Evolutionary conservation across 2,797 vertebrate species (phyloP).

Genomic region (Sebastolobus altivelis): DNA sequence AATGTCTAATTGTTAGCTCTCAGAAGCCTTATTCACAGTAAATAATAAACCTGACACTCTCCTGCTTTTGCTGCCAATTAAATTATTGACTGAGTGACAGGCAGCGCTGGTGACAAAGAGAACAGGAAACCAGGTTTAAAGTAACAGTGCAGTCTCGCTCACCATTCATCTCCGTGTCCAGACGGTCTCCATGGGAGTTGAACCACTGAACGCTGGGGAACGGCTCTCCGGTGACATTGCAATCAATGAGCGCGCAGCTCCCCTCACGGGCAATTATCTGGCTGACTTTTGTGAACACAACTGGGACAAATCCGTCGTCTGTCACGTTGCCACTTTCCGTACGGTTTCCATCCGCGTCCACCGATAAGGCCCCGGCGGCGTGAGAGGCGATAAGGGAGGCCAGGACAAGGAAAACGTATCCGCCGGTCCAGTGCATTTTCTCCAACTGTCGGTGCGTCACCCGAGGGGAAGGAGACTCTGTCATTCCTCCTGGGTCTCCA

Average conservation of each 20-base stretch:
- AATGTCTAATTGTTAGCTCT: neutral
- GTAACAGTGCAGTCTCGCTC: conserved; percentile 57
- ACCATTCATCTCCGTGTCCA: conserved; percentile 88
- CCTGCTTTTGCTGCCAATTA: conserved; percentile 2
- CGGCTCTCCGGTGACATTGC: conserved; percentile 93
- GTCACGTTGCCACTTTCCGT: conserved; percentile 73
- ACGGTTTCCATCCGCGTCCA: conserved; percentile 44
- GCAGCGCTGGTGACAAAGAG: conserved; percentile 2
- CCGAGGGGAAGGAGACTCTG: conserved; percentile 37
- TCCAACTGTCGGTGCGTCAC: conserved; percentile 52
- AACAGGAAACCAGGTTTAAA: conserved; percentile 46
- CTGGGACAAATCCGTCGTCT: conserved; percentile 83
- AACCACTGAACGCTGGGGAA: conserved; percentile 92
- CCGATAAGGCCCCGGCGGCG: conserved; percentile 64
- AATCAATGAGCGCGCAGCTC: conserved; percentile 93
- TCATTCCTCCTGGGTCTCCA: conserved; percentile 75
- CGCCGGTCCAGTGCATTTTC: conserved; percentile 77
- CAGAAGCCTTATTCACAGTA: neutral
- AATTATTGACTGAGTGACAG: neutral
- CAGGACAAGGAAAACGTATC: conserved; percentile 63
- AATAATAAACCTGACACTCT: conserved; percentile 19
- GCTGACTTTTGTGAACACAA: conserved; percentile 84
- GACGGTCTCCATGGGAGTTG: conserved; percentile 90
- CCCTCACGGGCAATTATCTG: conserved; percentile 97
- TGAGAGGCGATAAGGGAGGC: conserved; percentile 79